phyloP scores from a whole-genome alignment of 2,113 vertebrate genomes.

The Brachirus orientalis region DNA sequence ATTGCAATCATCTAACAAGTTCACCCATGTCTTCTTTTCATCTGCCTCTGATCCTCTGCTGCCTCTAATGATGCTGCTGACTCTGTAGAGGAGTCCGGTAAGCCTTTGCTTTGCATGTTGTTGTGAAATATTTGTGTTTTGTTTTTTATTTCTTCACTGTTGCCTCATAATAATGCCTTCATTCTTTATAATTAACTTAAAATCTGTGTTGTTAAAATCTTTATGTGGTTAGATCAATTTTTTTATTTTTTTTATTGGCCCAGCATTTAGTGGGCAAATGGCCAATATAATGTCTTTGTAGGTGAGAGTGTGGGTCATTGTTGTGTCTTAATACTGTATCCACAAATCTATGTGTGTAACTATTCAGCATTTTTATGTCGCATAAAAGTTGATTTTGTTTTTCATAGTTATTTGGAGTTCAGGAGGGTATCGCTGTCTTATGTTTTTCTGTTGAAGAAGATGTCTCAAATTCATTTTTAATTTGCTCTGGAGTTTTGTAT shows the following conservation, averaged over 20 bases:
- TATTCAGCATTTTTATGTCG: slow-evolving; percentile 6
- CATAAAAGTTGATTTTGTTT: slow-evolving; percentile 19
- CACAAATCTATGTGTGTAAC: slow-evolving; percentile 3
- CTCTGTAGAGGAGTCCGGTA: slow-evolving; percentile 96
- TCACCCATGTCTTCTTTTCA: slow-evolving; percentile 7
- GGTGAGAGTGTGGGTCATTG: background rate
- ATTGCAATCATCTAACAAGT: background rate
- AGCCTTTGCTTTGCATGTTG: slow-evolving; percentile 74
- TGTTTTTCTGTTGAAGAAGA: slow-evolving; percentile 51
- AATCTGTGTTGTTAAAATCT: background rate
- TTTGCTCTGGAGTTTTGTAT: slow-evolving; percentile 38
- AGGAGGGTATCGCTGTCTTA: background rate
- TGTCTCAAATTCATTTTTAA: slow-evolving; percentile 71
- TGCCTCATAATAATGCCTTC: too few species aligned
- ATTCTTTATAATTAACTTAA: background rate
- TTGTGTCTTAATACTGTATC: background rate
- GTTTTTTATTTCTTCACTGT: background rate
- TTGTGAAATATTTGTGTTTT: background rate
- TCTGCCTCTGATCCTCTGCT: slow-evolving; percentile 30
- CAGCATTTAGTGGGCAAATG: background rate
- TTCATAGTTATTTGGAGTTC: background rate
- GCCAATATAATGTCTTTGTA: background rate
- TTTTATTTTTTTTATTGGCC: background rate
- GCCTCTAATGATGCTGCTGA: slow-evolving; percentile 69
- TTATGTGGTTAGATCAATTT: background rate